Base-by-base conservation (phyloP, 92 coral and sea anemone genomes). In the Heteractis magnifica region DNA sequence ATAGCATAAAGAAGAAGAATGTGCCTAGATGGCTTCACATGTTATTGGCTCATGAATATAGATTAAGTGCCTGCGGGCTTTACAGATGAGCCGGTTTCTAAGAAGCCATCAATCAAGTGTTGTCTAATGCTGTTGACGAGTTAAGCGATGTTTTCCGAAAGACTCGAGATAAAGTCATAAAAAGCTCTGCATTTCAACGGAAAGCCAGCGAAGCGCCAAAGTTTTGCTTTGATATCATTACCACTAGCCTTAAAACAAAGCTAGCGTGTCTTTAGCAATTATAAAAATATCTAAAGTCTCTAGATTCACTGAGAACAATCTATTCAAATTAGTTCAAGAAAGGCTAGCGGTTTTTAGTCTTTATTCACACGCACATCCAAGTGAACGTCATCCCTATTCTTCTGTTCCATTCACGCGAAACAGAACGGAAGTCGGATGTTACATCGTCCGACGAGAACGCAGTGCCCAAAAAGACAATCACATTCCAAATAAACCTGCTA, bases 1-100 rank as follows among this genome's bases (percentile, higher is more conserved):
- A 23, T 7, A 74, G 77, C 20, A 3, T 19, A 59, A 81, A 23
- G 20, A 8, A 18, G 21, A 49, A 48, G 79, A 76, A 26, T 55
- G 58, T n/a, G 56, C 58, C 48, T 76, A 6, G 26, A 62, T 76
- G 58, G 88, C 83, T 78, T 85, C 88, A 78, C 78, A 85, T 23
- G 79, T 56, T 72, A 59, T 19, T 19, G 60, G 75, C 72, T 85
- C 88, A 85, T 85, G 88, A 85, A 85, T 85, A 85, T 77, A 77
- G 70, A 68, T 85, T 8, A 72, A 49, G 65, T 56, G 76, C 88
- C 88, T 78, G 5, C 34, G 88, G 88, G 88, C 51, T n/a, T 60
- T 20, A 60, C 64, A 58, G 62, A 78, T 65, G 65, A 70, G 68
- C 49, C 81, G 56, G 49, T 76, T 70, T 50, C 71, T 77, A 52